These are phyloP conservation scores for Trachelus iudaicus DNA, from an alignment of 2,888 invertebrate species.

Conservation along the genomic window DNA sequence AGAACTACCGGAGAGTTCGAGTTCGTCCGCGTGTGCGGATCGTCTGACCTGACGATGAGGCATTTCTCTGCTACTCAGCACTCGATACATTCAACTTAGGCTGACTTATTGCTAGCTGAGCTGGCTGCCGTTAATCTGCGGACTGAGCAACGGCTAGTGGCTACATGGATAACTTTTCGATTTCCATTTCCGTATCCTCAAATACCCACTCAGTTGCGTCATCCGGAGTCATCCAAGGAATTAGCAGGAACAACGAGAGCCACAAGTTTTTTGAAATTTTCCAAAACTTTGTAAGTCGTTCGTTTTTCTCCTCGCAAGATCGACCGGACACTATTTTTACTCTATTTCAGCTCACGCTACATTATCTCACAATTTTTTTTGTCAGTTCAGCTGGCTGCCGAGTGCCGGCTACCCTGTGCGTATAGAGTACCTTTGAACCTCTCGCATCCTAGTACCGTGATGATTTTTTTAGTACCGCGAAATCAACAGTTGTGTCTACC, in stretches of 20 bases:
- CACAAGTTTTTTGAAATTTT: neutral
- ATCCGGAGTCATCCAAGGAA: neutral
- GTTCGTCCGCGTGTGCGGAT: conserved; percentile 18
- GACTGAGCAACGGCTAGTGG: neutral
- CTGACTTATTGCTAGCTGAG: conserved; percentile 29
- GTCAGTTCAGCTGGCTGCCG: neutral
- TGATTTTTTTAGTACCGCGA: too few relatives aligned
- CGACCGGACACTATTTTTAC: neutral
- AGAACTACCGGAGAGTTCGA: conserved; percentile 6
- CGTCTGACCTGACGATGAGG: conserved; percentile 38
- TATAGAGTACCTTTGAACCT: neutral
- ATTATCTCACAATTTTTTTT: neutral
- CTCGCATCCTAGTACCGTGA: neutral
- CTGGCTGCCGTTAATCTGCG: neutral
- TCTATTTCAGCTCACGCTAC: neutral
- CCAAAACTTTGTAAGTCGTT: neutral
- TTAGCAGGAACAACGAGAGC: neutral
- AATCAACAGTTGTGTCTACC: neutral
- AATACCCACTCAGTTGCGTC: neutral
- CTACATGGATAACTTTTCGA: neutral
- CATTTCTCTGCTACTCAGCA: conserved; percentile 48
- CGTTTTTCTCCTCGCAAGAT: neutral
- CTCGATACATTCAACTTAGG: conserved; percentile 56
- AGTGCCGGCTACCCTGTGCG: neutral
- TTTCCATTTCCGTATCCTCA: neutral